Evolutionary conservation across 2,113 vertebrate species (phyloP).

Genomic region (Gallinago paraguaiae): DNA sequence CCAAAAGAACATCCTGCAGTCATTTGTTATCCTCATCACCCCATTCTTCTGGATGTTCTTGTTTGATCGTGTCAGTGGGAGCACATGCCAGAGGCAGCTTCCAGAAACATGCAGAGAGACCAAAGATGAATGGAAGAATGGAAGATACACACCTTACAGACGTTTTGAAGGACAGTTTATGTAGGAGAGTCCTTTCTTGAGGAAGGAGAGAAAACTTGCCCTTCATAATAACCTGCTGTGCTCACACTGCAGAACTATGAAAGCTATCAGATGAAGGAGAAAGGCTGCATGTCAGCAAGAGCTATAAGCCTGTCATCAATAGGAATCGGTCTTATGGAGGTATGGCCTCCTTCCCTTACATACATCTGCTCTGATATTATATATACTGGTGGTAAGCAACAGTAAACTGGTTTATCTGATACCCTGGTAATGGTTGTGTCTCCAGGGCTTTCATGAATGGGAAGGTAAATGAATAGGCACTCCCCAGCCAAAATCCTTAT

Average conservation of each 20-base stretch:
- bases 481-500: background rate
- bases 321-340: background rate
- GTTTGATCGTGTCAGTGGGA: accelerated
- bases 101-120: background rate
- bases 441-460: too few relatives aligned
- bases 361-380: background rate
- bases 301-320: background rate
- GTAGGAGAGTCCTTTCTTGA: background rate
- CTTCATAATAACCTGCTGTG: background rate
- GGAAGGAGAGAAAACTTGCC: background rate
- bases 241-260: background rate
- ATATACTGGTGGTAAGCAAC: background rate
- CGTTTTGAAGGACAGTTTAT: background rate
- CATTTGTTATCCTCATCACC: background rate
- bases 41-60: background rate
- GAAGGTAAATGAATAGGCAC: background rate
- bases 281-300: background rate
- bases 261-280: background rate
- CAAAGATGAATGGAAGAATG: background rate
- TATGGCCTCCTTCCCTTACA: background rate
- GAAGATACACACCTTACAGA: background rate
- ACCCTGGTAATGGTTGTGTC: background rate
- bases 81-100: accelerated
- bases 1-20: background rate
- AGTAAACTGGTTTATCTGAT: background rate